Evolutionary conservation across 2,113 vertebrate genomes (phyloP).

Genomic region (Perca flavescens): DNA sequence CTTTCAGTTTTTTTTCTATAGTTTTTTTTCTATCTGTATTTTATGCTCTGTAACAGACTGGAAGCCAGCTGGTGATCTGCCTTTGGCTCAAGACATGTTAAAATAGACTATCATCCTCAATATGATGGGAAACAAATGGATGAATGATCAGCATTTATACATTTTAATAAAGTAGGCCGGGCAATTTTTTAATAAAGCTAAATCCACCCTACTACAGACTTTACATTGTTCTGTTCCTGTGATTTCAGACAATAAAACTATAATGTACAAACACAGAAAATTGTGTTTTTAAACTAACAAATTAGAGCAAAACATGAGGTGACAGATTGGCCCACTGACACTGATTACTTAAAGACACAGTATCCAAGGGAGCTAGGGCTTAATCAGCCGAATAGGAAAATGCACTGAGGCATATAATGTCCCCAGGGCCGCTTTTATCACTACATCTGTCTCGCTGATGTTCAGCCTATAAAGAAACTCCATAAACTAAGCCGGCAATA

Average conservation of each 20-base stretch:
- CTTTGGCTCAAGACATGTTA: conserved; percentile 2
- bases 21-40: not conserved
- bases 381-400: not conserved
- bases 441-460: not conserved
- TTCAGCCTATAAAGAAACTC: not conserved
- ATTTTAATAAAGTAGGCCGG: too few relatives aligned
- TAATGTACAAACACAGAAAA: not conserved
- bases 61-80: not conserved
- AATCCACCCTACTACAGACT: not conserved
- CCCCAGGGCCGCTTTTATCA: not conserved
- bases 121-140: not conserved
- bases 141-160: not conserved
- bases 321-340: not conserved
- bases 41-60: not conserved
- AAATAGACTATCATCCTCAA: not conserved
- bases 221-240: not conserved
- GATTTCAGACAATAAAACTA: not conserved
- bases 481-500: not conserved
- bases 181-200: not conserved
- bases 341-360: not conserved
- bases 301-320: not conserved
- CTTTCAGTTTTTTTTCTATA: too few relatives aligned
- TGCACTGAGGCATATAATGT: not conserved
- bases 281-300: not conserved
- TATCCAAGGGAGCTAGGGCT: not conserved